Conservation (phyloP, 1,140 invertebrate genomes). For the Idris sp. region DNA sequence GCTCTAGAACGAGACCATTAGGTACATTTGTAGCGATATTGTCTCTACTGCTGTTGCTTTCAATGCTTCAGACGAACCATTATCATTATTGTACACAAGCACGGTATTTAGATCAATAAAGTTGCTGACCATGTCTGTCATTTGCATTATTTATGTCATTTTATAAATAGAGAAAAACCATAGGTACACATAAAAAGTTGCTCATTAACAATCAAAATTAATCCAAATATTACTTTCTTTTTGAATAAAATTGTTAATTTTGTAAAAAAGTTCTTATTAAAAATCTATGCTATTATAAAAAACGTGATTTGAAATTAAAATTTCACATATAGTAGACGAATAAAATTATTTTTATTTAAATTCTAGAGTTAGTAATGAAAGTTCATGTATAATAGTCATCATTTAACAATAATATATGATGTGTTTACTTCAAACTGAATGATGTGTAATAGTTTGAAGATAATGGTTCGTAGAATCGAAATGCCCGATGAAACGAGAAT, state of each 20-base stretch:
- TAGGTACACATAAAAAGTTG: neutral
- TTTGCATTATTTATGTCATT: conserved; percentile 24
- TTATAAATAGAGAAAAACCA: neutral
- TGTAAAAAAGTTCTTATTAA: no score
- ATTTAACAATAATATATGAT: neutral
- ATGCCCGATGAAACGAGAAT: neutral
- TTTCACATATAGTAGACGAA: no score
- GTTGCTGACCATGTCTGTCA: conserved; percentile 21
- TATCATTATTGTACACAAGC: conserved; percentile 54
- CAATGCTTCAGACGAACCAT: conserved; percentile 47
- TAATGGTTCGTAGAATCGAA: neutral
- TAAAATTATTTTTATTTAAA: no score
- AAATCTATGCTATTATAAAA: no score
- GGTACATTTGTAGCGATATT: conserved; percentile 50
- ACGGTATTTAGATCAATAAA: conserved; percentile 54
- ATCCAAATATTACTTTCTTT: no score
- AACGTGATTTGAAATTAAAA: no score
- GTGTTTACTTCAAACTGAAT: neutral
- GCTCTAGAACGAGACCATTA: conserved; percentile 60
- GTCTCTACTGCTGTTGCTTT: conserved; percentile 31
- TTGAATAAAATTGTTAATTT: no score
- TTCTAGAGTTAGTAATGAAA: no score
- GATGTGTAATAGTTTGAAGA: neutral
- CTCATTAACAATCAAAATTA: no score
- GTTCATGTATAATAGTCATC: no score